Percentiles rank a stretch among this genome's conserved stretches.
phyloP scores from a whole-genome alignment of 2,113 vertebrate genomes.

The Scalopus aquaticus region DNA sequence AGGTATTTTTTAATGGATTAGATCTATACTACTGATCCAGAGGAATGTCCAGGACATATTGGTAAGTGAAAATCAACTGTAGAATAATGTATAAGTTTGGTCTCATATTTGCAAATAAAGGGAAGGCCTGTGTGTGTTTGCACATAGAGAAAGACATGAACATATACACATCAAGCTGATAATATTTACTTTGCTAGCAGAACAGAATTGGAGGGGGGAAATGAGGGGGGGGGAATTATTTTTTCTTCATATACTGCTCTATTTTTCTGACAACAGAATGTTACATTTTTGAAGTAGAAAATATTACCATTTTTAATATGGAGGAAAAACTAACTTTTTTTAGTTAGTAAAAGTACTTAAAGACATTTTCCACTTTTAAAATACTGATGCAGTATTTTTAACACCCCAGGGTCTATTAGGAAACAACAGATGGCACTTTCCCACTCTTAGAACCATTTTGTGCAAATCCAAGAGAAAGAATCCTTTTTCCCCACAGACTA shows the following conservation, averaged over 20 bases:
- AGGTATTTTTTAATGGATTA: not conserved
- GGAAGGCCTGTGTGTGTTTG: not conserved
- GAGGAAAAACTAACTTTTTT: not conserved
- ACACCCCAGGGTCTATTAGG: not conserved
- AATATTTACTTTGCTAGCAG: not conserved
- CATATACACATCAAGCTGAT: not conserved
- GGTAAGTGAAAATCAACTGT: slow-evolving; percentile 17
- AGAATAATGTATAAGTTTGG: slow-evolving; percentile 4
- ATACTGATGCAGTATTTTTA: not conserved
- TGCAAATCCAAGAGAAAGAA: slow-evolving; percentile 55
- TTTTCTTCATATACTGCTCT: not conserved
- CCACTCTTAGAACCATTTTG: slow-evolving; percentile 29
- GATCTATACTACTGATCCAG: not conserved
- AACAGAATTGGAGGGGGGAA: not conserved
- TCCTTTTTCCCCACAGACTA: slow-evolving; percentile 50
- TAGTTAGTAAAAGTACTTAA: slow-evolving; percentile 47
- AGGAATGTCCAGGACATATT: not conserved
- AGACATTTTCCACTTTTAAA: slow-evolving; percentile 25
- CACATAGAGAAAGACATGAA: not conserved
- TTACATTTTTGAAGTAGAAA: slow-evolving; percentile 24
- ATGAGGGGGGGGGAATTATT: not conserved
- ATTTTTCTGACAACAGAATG: slow-evolving; percentile 19
- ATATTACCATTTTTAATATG: not conserved
- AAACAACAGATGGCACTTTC: slow-evolving; percentile 50
- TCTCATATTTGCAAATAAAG: slow-evolving; percentile 30